A percentile compares a stretch with the other conserved stretches of the same genome.
These are phyloP conservation scores for Orientallactaga bullata DNA, from an alignment of 2,113 vertebrate genomes.

Conservation along the genomic window DNA sequence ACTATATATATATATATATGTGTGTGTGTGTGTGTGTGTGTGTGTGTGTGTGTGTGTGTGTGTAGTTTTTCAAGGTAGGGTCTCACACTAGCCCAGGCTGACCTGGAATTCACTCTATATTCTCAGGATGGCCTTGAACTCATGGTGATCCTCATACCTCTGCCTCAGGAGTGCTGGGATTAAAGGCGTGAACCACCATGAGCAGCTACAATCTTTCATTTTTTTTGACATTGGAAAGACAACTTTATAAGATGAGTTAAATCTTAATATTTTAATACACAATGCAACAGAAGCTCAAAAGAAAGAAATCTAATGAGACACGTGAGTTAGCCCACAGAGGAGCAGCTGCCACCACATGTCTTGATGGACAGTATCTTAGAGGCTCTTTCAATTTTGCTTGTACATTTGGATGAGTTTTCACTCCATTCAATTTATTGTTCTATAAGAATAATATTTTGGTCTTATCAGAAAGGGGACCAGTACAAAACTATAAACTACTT, in stretches of 20 bases:
- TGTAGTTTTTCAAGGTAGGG: too few relatives aligned
- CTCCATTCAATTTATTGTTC: background rate
- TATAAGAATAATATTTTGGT: background rate
- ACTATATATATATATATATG: too few relatives aligned
- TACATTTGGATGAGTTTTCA: background rate
- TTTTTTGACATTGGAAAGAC: conserved; percentile 20
- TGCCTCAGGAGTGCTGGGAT: too few relatives aligned
- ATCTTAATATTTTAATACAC: background rate
- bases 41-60: too few relatives aligned
- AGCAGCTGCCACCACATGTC: background rate
- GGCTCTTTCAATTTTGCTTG: background rate
- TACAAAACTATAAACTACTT: background rate
- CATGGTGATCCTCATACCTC: too few relatives aligned
- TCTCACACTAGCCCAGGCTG: too few relatives aligned
- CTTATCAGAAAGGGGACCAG: background rate
- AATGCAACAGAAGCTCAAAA: background rate
- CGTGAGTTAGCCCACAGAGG: background rate
- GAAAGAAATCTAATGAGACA: conserved; percentile 2
- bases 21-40: too few relatives aligned
- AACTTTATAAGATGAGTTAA: background rate
- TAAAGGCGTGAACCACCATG: too few relatives aligned
- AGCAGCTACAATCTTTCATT: too few relatives aligned
- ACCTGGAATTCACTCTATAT: too few relatives aligned
- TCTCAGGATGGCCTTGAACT: too few relatives aligned
- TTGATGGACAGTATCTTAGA: background rate